Conservation (phyloP, 2,797 vertebrate genomes). For the Danionella dracula region DNA sequence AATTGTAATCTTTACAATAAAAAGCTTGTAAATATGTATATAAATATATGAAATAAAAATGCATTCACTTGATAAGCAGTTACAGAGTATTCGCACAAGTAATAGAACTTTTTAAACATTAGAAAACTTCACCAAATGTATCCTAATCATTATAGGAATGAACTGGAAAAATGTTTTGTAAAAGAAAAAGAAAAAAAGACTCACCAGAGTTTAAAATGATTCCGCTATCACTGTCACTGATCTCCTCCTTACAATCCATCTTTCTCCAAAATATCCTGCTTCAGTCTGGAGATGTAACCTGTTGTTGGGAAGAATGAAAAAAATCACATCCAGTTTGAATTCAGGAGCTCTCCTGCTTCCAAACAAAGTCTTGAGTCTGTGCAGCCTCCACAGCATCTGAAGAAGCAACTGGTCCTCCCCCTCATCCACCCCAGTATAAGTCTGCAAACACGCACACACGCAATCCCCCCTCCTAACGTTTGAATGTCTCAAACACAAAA, state of each 20-base stretch:
- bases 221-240: constrained; percentile 85
- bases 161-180: background rate
- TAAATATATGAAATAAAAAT: too few relatives aligned
- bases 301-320: constrained; percentile 42
- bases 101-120: too few relatives aligned
- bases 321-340: constrained; percentile 10
- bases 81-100: too few relatives aligned
- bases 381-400: constrained; percentile 40
- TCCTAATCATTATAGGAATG: background rate
- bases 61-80: too few relatives aligned
- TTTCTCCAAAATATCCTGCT: constrained; percentile 4
- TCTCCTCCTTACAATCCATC: constrained; percentile 80
- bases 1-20: too few relatives aligned
- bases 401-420: constrained; percentile 45
- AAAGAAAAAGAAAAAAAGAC: constrained; percentile 4
- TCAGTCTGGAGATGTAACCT: constrained; percentile 43
- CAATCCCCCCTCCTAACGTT: constrained; percentile 36
- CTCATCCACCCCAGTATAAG: constrained; percentile 23
- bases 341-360: constrained; percentile 21
- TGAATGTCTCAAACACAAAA: constrained; percentile 60
- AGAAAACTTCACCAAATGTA: background rate
- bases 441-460: background rate
- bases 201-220: constrained; percentile 86
- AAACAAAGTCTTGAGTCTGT: constrained; percentile 26
- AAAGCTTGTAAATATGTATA: too few relatives aligned